phyloP scores from a whole-genome alignment of 2,113 vertebrate species.

The Ammodramus savannarum region DNA sequence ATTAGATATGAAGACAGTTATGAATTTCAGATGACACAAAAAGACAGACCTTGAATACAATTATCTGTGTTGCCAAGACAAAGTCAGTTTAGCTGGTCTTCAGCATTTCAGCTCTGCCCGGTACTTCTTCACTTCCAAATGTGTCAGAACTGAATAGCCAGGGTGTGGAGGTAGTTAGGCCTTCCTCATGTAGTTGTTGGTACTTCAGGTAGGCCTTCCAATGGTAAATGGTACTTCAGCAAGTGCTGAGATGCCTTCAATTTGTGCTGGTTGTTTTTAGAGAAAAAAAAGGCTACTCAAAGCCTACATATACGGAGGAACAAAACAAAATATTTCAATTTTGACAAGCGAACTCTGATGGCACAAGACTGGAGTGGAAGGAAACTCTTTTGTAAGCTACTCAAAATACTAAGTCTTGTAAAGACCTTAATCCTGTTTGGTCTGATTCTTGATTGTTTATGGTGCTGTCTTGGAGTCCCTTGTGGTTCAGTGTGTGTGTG shows the following conservation, averaged over 20 bases:
- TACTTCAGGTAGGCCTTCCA: background rate
- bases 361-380: background rate
- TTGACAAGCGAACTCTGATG: background rate
- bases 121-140: background rate
- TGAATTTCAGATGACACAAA: background rate
- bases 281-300: background rate
- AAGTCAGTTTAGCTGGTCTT: background rate
- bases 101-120: background rate
- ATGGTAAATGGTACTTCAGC: background rate
- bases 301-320: rapidly evolving
- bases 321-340: background rate
- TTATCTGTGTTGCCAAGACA: background rate
- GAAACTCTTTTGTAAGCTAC: background rate
- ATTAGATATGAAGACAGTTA: background rate
- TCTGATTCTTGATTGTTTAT: background rate
- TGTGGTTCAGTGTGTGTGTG: background rate
- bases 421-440: background rate
- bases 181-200: background rate
- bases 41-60: background rate
- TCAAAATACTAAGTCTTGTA: background rate
- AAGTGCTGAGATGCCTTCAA: background rate
- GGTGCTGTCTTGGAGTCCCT: background rate
- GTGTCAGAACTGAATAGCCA: background rate
- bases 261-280: background rate
- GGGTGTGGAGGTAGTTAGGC: background rate